Evolutionary conservation across 2,797 vertebrate genomes (phyloP).

Genomic region (Sebastes matsubarae): DNA sequence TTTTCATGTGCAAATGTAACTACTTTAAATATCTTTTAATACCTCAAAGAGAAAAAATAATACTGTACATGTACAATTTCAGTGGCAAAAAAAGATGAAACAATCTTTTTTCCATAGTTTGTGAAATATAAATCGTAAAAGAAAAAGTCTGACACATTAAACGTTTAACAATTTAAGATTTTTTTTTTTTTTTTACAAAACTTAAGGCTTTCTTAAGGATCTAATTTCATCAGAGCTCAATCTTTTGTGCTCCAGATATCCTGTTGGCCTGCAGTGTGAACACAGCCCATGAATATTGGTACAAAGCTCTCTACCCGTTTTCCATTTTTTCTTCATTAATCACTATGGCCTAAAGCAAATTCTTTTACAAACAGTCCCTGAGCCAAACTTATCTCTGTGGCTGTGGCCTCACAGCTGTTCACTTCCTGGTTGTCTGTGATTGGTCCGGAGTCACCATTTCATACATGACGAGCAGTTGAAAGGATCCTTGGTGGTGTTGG

Average conservation of each 20-base stretch:
- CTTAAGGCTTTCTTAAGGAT: neutral
- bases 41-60: neutral
- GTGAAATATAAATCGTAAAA: neutral
- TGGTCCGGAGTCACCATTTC: conserved; percentile 56
- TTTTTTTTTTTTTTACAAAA: neutral
- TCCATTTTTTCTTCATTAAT: neutral
- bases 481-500: conserved; percentile 58
- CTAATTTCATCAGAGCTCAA: neutral
- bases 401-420: neutral
- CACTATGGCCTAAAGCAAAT: neutral
- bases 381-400: neutral
- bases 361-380: conserved; percentile 14
- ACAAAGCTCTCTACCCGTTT: neutral
- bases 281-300: neutral
- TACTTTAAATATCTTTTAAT: neutral
- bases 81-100: neutral
- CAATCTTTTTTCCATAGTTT: neutral
- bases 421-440: neutral
- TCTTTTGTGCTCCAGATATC: neutral
- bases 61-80: neutral
- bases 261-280: neutral
- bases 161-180: neutral
- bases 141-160: neutral
- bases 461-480: conserved; percentile 71
- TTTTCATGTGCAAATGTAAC: neutral